A percentile compares a stretch with the other conserved stretches of the same genome.
phyloP scores from a whole-genome alignment of 1,140 invertebrate species.

The Drusus annulatus region DNA sequence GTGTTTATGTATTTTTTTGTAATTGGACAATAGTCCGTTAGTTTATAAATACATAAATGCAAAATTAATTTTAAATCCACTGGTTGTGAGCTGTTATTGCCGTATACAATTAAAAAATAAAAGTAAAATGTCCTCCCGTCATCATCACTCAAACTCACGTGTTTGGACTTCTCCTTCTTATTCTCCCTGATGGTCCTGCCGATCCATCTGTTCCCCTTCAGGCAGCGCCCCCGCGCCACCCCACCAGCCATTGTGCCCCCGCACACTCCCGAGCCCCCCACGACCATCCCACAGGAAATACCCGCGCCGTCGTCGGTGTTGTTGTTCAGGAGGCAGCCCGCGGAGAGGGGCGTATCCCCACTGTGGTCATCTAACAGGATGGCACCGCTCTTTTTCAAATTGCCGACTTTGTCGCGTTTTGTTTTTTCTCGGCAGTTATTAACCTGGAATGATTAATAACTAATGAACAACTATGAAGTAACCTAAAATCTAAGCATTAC shows the following conservation, averaged over 20 bases:
- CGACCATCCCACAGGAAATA: constrained; percentile 30
- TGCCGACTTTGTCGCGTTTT: constrained; percentile 61
- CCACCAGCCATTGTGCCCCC: constrained; percentile 61
- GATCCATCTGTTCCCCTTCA: constrained; percentile 67
- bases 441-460: constrained; percentile 30
- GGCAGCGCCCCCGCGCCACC: constrained; percentile 54
- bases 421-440: constrained; percentile 50
- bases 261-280: constrained; percentile 59
- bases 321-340: constrained; percentile 69
- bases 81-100: neutral
- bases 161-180: constrained; percentile 62
- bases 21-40: no score
- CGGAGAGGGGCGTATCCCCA: constrained; percentile 63
- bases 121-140: neutral
- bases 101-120: no score
- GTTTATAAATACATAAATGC: no score
- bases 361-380: constrained; percentile 60
- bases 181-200: constrained; percentile 65
- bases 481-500: no score
- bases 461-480: no score
- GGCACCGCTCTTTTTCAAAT: constrained; percentile 59
- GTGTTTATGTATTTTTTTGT: no score
- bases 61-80: neutral
- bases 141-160: constrained; percentile 39
- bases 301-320: constrained; percentile 63